Evolutionary conservation across 2,113 vertebrate species (phyloP), one percentile per base, ranked within the genome.

Genomic region (Sigmodon hispidus): DNA sequence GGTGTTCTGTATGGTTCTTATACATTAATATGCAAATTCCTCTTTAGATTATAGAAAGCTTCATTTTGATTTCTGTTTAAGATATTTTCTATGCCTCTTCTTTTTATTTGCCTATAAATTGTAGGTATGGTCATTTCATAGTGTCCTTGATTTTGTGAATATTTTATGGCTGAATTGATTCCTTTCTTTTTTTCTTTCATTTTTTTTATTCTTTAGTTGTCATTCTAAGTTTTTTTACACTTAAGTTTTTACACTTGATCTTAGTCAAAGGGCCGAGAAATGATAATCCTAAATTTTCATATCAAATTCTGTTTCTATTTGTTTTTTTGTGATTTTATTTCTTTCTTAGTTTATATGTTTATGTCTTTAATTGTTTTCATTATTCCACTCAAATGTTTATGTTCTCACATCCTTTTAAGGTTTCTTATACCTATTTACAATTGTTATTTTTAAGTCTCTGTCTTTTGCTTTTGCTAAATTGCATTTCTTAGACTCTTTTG

Each of bases 331-430:
- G 9, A 55, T 7, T 80, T 2, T n/a, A 12, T 80, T n/a, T 13
- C 50, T n/a, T 55, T 57, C 31, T 80, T 80, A 80, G n/a, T n/a
- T 80, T 80, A 5, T 57, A 57, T 36, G 13, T 80, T n/a, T 6
- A 80, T 55, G 50, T 55, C 16, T 52, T 77, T 3, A 43, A 77
- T 80, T 57, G 17, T 57, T 80, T 80, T 55, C 36, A 55, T 57
- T 80, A 80, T 57, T 80, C 34, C 77, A 80, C 15, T 24, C 19
- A 57, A n/a, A 2, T 13, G 34, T 24, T 26, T 55, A 3, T n/a
- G 1, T 15, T n/a, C 24, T n/a, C 11, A 15, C 2, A 22, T n/a
- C 11, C 12, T n/a, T 12, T 80, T 21, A 3, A n/a, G 15, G 21
- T 24, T 57, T 57, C 52, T 24, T 24, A 11, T 24, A 57, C 19